A percentile compares a stretch with the other conserved stretches of the same genome.
Conservation (phyloP, 2,888 invertebrate genomes). For the Drosophila gaucha region DNA sequence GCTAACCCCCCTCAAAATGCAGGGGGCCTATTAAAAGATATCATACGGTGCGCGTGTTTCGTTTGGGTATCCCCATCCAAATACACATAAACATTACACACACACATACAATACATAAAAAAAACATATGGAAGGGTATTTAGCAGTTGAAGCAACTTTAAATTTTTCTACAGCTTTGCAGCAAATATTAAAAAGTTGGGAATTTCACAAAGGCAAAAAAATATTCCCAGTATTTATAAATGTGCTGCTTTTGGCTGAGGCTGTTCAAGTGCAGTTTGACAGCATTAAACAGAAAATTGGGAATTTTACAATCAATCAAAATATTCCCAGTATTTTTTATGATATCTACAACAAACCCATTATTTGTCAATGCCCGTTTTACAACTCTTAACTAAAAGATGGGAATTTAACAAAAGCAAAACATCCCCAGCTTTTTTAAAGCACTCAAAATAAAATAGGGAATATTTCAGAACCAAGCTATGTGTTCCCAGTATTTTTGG, state of each 20-base stretch:
- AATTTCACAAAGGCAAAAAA: not conserved
- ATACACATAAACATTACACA: conserved; percentile 24
- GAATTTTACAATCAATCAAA: not conserved
- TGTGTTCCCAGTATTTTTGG: not conserved
- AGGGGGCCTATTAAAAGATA: conserved; percentile 25
- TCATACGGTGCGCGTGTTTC: conserved; percentile 71
- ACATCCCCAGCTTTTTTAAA: not conserved
- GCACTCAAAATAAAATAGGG: not conserved
- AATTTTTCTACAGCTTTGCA: no score
- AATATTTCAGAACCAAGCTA: not conserved
- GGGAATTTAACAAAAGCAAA: no score
- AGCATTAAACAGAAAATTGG: not conserved
- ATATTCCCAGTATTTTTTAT: not conserved
- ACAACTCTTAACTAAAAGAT: no score
- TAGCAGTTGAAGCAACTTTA: not conserved
- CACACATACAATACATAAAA: conserved; percentile 14
- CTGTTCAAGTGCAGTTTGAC: no score
- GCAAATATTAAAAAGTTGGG: no score
- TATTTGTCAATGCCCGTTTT: no score
- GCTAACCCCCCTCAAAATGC: conserved; percentile 14
- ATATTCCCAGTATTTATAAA: not conserved
- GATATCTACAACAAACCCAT: no score
- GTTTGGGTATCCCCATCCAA: conserved; percentile 47
- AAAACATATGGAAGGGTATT: not conserved
- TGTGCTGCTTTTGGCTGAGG: not conserved